Base-by-base conservation (phyloP, 2,113 vertebrate species). In the Gymnorhina tibicen region DNA sequence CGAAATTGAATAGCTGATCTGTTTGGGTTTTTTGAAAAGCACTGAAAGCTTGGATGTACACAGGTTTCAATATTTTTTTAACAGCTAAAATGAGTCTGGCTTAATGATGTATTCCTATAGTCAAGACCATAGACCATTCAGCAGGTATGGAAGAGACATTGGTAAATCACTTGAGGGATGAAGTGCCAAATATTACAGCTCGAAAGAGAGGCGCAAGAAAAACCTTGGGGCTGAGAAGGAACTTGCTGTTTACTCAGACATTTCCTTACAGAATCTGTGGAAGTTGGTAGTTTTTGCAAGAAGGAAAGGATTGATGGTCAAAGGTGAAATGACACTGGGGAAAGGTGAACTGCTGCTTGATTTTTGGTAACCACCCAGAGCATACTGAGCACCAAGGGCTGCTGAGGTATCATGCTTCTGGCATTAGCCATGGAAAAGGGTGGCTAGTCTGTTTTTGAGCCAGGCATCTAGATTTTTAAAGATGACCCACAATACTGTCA, bases 161-260 rank as follows among this genome's bases (percentile, higher is more conserved):
- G 68, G 53, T 83, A 81, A 56, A 90, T 49, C 28, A 15, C 37
- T 78, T 95, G 75, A 96, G 89, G 75, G 68, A 79, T 81, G n/a
- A 94, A 81, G 56, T 53, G 35, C 37, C 64, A 17, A 39, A 81
- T 70, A 58, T 50, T 87, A 42, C 1, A 44, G 18, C 79, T 95
- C 6, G 1, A 73, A 87, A 93, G 78, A 86, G 30, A 63, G 17
- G 60, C 87, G 92, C 56, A 76, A 60, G 94, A 87, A 67, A 92
- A 76, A 91, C 63, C 73, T 62, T 59, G 44, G 46, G 64, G 64
- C 88, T 87, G 72, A 93, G 75, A 81, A 78, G 20, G 11, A 33
- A 33, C 42, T 97, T 90, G 93, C 94, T 98, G 96, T 98, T 98
- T 98, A 96, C 64, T 98, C 96, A 97, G 97, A 78, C 58, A 32